phyloP scores from a whole-genome alignment of 2,888 invertebrate species.

The Anoplius nigerrimus region DNA sequence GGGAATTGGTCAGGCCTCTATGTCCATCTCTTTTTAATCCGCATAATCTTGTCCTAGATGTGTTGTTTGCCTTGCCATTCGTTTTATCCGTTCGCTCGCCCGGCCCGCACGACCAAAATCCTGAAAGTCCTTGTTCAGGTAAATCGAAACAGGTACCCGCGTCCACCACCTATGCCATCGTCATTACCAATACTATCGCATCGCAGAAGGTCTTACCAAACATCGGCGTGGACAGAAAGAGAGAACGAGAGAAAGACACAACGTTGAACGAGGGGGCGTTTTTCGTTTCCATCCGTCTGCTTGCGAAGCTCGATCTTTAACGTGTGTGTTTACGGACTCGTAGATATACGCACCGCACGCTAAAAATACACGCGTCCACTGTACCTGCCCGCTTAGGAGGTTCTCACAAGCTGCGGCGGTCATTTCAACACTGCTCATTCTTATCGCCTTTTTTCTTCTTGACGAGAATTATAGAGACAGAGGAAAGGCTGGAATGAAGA shows the following conservation, averaged over 20 bases:
- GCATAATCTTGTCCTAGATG: background rate
- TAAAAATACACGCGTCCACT: conserved; percentile 35
- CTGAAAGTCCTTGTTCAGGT: conserved; percentile 36
- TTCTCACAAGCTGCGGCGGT: conserved; percentile 33
- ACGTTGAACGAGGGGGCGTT: conserved; percentile 51
- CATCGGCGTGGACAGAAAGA: background rate
- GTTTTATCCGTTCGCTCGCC: background rate
- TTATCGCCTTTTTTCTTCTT: conserved; percentile 11
- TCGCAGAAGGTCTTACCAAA: conserved; percentile 15
- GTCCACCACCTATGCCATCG: conserved; percentile 15
- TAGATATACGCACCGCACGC: conserved; percentile 22
- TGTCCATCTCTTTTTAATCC: conserved; percentile 33
- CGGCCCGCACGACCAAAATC: background rate
- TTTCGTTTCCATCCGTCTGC: conserved; percentile 43
- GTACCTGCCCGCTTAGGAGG: conserved; percentile 29
- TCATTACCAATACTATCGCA: conserved; percentile 37
- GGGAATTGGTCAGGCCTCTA: conserved; percentile 44
- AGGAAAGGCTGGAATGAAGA: too few relatives aligned
- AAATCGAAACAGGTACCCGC: conserved; percentile 55
- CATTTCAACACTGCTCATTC: conserved; percentile 36
- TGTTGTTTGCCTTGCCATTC: background rate
- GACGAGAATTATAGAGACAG: too few relatives aligned
- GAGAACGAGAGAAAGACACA: background rate
- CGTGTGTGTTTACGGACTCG: conserved; percentile 9
- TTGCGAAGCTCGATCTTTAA: conserved; percentile 31